phyloP scores from a whole-genome alignment of 2,888 invertebrate species.

The Drosophila pseudotakahashii region DNA sequence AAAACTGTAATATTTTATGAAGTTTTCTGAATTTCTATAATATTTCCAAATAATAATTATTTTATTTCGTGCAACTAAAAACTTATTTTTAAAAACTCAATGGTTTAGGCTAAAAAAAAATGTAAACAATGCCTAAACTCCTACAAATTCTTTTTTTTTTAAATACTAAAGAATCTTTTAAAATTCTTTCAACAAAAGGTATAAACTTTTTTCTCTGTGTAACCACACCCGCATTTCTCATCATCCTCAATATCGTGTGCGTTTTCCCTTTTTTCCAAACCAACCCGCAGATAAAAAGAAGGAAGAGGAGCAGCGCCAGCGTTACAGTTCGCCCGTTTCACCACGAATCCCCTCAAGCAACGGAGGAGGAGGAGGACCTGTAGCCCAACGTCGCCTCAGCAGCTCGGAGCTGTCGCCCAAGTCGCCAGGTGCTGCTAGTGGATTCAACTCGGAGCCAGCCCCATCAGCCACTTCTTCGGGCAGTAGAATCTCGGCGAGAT shows the following conservation, averaged over 20 bases:
- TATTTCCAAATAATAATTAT: too few species aligned
- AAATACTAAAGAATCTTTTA: too few species aligned
- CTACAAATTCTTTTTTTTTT: too few species aligned
- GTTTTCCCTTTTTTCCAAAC: background rate
- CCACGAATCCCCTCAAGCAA: conserved; percentile 46
- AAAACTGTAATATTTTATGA: too few species aligned
- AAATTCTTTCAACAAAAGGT: background rate
- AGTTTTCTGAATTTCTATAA: too few species aligned
- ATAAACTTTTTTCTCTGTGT: conserved; percentile 8
- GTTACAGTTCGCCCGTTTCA: conserved; percentile 74
- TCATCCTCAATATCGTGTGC: conserved; percentile 24
- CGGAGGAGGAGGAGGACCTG: conserved; percentile 17
- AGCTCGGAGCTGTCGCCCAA: conserved; percentile 70
- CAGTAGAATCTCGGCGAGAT: conserved; percentile 24
- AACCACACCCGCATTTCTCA: conserved; percentile 11
- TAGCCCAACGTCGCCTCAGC: conserved; percentile 51
- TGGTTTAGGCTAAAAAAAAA: too few species aligned
- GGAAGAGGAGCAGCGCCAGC: conserved; percentile 74
- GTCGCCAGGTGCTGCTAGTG: conserved; percentile 30
- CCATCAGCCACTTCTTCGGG: background rate
- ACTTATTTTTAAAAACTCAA: too few species aligned
- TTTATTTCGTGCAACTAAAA: too few species aligned
- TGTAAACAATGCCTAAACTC: too few species aligned
- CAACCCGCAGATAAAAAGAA: conserved; percentile 81
- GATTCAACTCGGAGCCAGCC: conserved; percentile 60